phyloP scores from a whole-genome alignment of 2,797 vertebrate genomes.

The Benthosema pterotum region DNA sequence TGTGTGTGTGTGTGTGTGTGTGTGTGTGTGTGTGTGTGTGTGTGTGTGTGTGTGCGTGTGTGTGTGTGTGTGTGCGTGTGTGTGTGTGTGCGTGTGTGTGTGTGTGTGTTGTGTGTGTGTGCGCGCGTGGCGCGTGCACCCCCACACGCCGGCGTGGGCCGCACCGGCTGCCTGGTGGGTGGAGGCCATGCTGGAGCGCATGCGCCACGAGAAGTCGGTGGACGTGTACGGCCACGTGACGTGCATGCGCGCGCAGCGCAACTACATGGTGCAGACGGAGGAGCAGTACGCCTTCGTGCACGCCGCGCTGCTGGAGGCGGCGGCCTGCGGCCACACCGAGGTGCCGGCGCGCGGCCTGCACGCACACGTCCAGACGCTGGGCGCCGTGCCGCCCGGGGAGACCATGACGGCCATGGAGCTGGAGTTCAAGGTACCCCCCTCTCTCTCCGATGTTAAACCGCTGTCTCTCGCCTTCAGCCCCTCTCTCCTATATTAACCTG shows the following conservation, averaged over 20 bases:
- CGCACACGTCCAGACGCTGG: slow-evolving; percentile 94
- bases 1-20: slow-evolving; percentile 8
- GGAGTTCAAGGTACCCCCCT: slow-evolving; percentile 92
- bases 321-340: slow-evolving; percentile 89
- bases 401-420: slow-evolving; percentile 91
- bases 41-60: slow-evolving; percentile 59
- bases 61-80: background rate
- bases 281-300: slow-evolving; percentile 98
- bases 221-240: slow-evolving; percentile 97
- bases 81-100: slow-evolving; percentile 1
- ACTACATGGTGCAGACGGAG: slow-evolving; percentile 99
- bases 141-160: slow-evolving; percentile 90
- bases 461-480: too few relatives aligned
- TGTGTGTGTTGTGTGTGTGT: background rate
- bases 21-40: slow-evolving; percentile 7
- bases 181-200: slow-evolving; percentile 95
- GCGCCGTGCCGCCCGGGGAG: slow-evolving; percentile 86
- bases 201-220: slow-evolving; percentile 94
- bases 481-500: too few relatives aligned
- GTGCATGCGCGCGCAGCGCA: slow-evolving; percentile 94
- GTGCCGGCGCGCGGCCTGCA: slow-evolving; percentile 92
- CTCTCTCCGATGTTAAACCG: too few relatives aligned
- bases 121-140: too few relatives aligned
- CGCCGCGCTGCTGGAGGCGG: slow-evolving; percentile 92
- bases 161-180: slow-evolving; percentile 96